Base-by-base conservation (phyloP, 2,888 invertebrate genomes). In the Saturnia japonica region DNA sequence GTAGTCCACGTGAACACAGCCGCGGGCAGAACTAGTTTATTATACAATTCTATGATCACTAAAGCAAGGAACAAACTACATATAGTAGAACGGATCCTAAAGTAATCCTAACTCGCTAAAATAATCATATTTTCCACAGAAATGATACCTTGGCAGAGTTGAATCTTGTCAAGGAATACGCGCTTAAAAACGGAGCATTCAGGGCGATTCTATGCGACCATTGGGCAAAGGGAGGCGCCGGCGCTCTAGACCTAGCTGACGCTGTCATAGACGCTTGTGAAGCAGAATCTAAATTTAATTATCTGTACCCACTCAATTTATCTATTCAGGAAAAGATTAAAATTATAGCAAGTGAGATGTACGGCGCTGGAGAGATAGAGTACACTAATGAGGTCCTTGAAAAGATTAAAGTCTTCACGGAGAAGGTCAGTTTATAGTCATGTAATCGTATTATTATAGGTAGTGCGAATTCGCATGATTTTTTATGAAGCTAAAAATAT, bases 321-420 rank as follows among this genome's bases (percentile, higher is more conserved):
- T 91, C 97, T 14, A 95, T 99, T 70, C 95, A 96, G 77, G 96
- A 97, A 1, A 99, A 99, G 93, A 98, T 99, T 75, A 95, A 95
- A 77, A 96, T 90, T 12, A 98, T 99, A 81, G 99, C 99, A 0
- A 95, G 94, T 71, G 97, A 98, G 86, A 99, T 99, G 96, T 99
- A 99, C 84, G 99, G 99, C 3, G 99, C 99, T n/a, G 97, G 96
- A 34, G 94, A 96, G 47, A 95, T 99, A 22, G 96, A 97, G 74
- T 95, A 98, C 70, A 95, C 96, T 0, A 95, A 96, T 6, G 94
- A 95, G 72, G 99, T 98, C 3, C 85, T 95, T 80, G 94, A 95
- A 75, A 96, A 96, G 84, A 94, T 99, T 64, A 94, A 96, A 72
- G 89, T 95, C 67, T 97, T 97, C 80, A 96, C 96, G 71, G 94